phyloP scores from a whole-genome alignment of 2,888 invertebrate genomes.

The Minunthozetes semirufus region DNA sequence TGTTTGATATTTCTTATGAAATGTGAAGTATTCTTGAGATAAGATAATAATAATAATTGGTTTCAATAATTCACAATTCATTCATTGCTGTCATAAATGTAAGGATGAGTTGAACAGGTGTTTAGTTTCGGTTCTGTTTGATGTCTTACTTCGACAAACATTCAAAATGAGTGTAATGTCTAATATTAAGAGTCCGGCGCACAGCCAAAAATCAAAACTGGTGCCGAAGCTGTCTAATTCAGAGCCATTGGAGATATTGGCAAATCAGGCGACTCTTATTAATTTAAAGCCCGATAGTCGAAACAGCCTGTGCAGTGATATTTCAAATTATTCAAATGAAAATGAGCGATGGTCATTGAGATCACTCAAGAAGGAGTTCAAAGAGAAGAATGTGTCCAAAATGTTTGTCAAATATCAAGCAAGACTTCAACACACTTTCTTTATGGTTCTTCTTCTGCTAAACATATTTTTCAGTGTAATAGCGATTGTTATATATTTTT shows the following conservation, averaged over 20 bases:
- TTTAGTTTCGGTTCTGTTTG: background rate
- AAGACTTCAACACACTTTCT: slow-evolving; percentile 42
- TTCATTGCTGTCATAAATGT: background rate
- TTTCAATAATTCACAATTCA: slow-evolving; percentile 8
- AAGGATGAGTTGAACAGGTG: background rate
- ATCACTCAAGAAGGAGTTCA: slow-evolving; percentile 31
- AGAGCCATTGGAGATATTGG: slow-evolving; percentile 25
- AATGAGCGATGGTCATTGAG: slow-evolving; percentile 31
- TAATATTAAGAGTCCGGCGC: background rate
- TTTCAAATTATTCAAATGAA: background rate
- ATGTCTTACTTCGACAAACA: background rate
- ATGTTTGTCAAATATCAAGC: slow-evolving; percentile 42
- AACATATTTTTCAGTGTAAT: slow-evolving; percentile 41
- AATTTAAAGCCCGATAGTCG: background rate
- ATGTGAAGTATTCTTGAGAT: slow-evolving; percentile 3
- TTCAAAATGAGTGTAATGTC: background rate
- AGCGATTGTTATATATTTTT: slow-evolving; percentile 36
- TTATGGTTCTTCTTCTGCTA: slow-evolving; percentile 40
- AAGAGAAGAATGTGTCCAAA: slow-evolving; percentile 26
- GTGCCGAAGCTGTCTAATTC: slow-evolving; percentile 33
- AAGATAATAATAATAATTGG: background rate
- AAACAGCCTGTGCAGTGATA: background rate
- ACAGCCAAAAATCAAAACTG: background rate
- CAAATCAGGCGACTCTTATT: slow-evolving; percentile 28
- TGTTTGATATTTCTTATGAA: background rate